A percentile compares a stretch with the other conserved stretches of the same genome.
These are phyloP conservation scores for Drosophila nr. perissopoda DNA, from an alignment of 2,888 invertebrate genomes.

Conservation along the genomic window DNA sequence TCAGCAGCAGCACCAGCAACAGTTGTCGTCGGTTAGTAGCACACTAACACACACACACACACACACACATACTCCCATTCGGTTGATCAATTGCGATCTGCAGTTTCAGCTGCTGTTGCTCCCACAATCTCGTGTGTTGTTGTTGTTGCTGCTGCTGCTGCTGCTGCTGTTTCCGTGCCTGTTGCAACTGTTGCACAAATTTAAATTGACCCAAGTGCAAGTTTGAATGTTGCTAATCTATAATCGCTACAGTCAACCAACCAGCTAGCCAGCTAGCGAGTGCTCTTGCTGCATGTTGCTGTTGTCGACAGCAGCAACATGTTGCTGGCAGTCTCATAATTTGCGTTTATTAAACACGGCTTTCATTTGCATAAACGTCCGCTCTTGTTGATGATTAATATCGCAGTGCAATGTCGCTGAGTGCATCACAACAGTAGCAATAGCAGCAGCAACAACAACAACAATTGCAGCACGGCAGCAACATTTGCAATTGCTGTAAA, in stretches of 20 bases:
- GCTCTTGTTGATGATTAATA: slow-evolving; percentile 56
- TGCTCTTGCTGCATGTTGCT: slow-evolving; percentile 36
- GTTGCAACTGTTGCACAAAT: slow-evolving; percentile 77
- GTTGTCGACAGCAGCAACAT: slow-evolving; percentile 53
- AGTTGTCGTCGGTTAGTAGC: slow-evolving; percentile 58
- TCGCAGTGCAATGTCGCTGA: slow-evolving; percentile 48
- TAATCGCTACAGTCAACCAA: slow-evolving; percentile 50
- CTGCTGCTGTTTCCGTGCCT: slow-evolving; percentile 56
- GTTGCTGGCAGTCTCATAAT: slow-evolving; percentile 69
- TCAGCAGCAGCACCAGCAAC: slow-evolving; percentile 59
- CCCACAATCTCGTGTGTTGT: slow-evolving; percentile 72
- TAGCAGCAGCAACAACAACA: slow-evolving; percentile 13
- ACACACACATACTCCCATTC: slow-evolving; percentile 22
- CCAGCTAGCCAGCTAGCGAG: slow-evolving; percentile 22
- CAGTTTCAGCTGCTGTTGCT: slow-evolving; percentile 60
- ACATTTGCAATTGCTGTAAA: slow-evolving; percentile 67
- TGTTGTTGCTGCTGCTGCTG: slow-evolving; percentile 31
- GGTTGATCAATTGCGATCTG: slow-evolving; percentile 77
- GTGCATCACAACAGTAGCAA: slow-evolving; percentile 30
- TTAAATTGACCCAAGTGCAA: slow-evolving; percentile 82
- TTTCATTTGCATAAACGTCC: slow-evolving; percentile 72
- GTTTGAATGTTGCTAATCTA: slow-evolving; percentile 76
- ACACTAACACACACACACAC: slow-evolving; percentile 34
- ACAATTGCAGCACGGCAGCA: slow-evolving; percentile 29
- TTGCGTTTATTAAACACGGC: slow-evolving; percentile 78